Percentiles rank a stretch among this genome's conserved stretches.
These are phyloP conservation scores for Carcinoscorpius rotundicauda DNA, from an alignment of 1,140 invertebrate genomes.

Conservation along the genomic window DNA sequence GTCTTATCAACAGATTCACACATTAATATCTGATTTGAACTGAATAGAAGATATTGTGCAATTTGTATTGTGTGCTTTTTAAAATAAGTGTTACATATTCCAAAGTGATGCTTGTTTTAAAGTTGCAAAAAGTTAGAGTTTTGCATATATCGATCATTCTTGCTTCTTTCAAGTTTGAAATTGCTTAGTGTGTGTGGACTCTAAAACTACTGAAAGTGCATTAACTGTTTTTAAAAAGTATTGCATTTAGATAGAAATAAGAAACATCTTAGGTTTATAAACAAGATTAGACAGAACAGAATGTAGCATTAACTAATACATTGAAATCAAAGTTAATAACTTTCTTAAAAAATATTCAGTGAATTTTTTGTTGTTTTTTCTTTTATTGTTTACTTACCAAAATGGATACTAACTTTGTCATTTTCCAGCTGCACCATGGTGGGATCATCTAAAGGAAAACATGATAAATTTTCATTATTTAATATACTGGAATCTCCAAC, in stretches of 20 bases:
- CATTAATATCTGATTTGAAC: no score
- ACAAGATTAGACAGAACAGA: background rate
- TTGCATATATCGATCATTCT: no score
- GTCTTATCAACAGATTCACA: no score
- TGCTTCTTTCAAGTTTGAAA: no score
- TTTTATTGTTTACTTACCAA: background rate
- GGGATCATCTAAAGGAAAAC: conserved; percentile 37
- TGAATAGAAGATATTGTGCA: no score
- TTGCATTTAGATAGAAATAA: background rate
- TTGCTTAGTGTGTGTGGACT: no score
- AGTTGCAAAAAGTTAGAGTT: no score
- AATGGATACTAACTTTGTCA: conserved; percentile 6
- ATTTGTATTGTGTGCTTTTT: no score
- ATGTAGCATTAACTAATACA: background rate
- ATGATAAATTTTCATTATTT: conserved; percentile 57
- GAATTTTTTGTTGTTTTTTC: background rate
- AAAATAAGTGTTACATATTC: no score
- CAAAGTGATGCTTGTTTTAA: no score
- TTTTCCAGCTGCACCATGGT: conserved; percentile 29
- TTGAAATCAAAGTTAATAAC: background rate
- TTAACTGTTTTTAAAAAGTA: no score
- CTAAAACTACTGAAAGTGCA: no score
- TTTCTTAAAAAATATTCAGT: background rate
- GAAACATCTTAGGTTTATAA: background rate
- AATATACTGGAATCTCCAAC: conserved; percentile 41